Evolutionary conservation across 2,113 vertebrate species (phyloP), one percentile per base, ranked within the genome.

Genomic region (Mesocricetus auratus): DNA sequence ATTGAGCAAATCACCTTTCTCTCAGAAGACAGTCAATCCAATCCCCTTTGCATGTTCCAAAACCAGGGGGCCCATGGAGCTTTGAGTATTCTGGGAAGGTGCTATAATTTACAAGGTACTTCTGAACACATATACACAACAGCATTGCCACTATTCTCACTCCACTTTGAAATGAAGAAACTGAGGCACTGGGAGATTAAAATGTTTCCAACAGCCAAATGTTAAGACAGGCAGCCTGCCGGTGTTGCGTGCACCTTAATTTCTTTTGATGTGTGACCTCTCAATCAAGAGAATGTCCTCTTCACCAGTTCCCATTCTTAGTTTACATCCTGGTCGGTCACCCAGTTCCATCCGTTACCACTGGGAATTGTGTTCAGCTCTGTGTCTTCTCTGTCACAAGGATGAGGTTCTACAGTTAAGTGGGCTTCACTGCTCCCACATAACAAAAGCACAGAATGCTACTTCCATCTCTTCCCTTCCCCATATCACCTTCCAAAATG

Each of bases 1-100:
- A 42, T 7, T 71, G 56, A 93, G 77, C 19, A 74, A 90, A 68
- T 92, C 60, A 86, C 58, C 86, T 89, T 93, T 74, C 68, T 87
- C 53, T 85, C 75, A n/a, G 89, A 82, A 89, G 75, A 17, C 50
- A 92, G n/a, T n/a, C n/a, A n/a, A n/a, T 50, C 58, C 88, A 79
- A 39, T 83, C 13, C 19, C 19, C 89, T 74, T 36, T 93, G 71
- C 73, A 7, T 58, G 78, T 73, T 74, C 31, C 19, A 88, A 91
- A 31, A 24, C 39, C 53, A 78, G 1, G 19, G 31, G 53, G 3
- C 21, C 9, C 31, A 50, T 0, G 24, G n/a, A 24, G 33, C 24
- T 94, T 91, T 91, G 73, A 33, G 64, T 64, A 50, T 24, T 36
- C 89, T 2, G 42, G 21, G 33, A 90, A 96, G 42, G 24, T 56